phyloP scores from a whole-genome alignment of 2,888 invertebrate species.

The Drosophila hamatofila region DNA sequence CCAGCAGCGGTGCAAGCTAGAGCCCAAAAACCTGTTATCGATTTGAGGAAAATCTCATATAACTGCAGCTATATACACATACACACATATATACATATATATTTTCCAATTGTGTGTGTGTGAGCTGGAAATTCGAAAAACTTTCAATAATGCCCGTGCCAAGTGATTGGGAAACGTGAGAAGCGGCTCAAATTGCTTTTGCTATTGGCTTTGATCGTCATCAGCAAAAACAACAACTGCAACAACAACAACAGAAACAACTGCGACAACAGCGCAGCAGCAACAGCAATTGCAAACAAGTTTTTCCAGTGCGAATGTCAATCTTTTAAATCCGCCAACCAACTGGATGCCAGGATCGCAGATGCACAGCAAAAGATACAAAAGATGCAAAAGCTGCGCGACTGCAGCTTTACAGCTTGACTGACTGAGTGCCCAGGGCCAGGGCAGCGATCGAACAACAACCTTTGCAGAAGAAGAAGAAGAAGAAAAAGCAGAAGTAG shows the following conservation, averaged over 20 bases:
- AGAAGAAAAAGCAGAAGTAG: neutral
- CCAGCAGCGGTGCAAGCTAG: slow-evolving; percentile 20
- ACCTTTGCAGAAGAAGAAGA: slow-evolving; percentile 11
- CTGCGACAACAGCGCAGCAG: neutral
- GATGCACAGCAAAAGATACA: slow-evolving; percentile 38
- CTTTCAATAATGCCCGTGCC: slow-evolving; percentile 65
- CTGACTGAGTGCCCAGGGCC: slow-evolving; percentile 5
- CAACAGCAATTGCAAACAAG: slow-evolving; percentile 48
- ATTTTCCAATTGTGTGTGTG: slow-evolving; percentile 3
- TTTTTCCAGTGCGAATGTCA: slow-evolving; percentile 72
- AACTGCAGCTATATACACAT: slow-evolving; percentile 23
- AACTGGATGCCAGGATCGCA: slow-evolving; percentile 45
- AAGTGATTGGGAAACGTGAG: slow-evolving; percentile 68
- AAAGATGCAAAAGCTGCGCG: slow-evolving; percentile 10
- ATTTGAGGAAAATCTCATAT: slow-evolving; percentile 68
- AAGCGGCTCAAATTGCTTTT: slow-evolving; percentile 61
- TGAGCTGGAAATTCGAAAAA: slow-evolving; percentile 63
- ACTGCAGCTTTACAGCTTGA: neutral
- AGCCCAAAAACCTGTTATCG: slow-evolving; percentile 73
- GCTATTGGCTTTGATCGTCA: slow-evolving; percentile 61
- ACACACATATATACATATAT: neutral
- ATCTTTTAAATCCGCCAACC: slow-evolving; percentile 40
- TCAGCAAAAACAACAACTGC: slow-evolving; percentile 23
- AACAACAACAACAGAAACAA: slow-evolving; percentile 10
- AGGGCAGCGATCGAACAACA: slow-evolving; percentile 15